A percentile compares a stretch with the other conserved stretches of the same genome.
Evolutionary conservation across 2,888 invertebrate genomes (phyloP).

Genomic region (Biston betularia): DNA sequence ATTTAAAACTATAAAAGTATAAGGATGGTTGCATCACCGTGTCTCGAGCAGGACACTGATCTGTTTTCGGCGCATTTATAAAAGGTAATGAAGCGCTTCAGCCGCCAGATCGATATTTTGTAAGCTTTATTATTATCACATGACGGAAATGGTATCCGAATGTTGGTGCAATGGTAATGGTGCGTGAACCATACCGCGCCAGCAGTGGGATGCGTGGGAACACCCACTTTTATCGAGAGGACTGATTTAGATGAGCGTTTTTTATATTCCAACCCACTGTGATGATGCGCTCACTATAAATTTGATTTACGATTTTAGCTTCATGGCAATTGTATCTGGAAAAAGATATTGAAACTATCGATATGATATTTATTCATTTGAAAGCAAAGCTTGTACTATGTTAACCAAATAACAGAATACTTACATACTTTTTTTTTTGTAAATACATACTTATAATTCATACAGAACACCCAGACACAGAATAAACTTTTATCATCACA

Average conservation of each 20-base stretch:
- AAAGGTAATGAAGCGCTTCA: constrained; percentile 38
- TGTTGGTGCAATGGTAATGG: constrained; percentile 67
- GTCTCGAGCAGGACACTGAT: constrained; percentile 29
- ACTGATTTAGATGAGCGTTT: constrained; percentile 15
- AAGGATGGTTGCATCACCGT: constrained; percentile 4
- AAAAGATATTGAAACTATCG: background rate
- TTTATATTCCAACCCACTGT: constrained; percentile 13
- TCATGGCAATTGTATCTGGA: background rate
- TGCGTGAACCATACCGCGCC: constrained; percentile 63
- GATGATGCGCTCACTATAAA: background rate
- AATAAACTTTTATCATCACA: too few species aligned
- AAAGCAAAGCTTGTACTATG: too few species aligned
- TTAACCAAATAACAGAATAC: too few species aligned
- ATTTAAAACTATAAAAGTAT: background rate
- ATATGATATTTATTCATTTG: too few species aligned
- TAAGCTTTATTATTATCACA: constrained; percentile 60
- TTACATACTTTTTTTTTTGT: too few species aligned
- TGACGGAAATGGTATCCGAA: constrained; percentile 78
- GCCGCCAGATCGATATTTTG: constrained; percentile 51
- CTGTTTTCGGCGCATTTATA: constrained; percentile 37
- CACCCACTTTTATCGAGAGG: constrained; percentile 37
- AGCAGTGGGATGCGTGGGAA: constrained; percentile 75
- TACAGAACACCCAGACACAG: too few species aligned
- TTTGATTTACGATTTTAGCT: background rate
- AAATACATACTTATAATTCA: too few species aligned